These are phyloP conservation scores for Dastarcus helophoroides DNA, from an alignment of 2,888 invertebrate species.

Conservation along the genomic window DNA sequence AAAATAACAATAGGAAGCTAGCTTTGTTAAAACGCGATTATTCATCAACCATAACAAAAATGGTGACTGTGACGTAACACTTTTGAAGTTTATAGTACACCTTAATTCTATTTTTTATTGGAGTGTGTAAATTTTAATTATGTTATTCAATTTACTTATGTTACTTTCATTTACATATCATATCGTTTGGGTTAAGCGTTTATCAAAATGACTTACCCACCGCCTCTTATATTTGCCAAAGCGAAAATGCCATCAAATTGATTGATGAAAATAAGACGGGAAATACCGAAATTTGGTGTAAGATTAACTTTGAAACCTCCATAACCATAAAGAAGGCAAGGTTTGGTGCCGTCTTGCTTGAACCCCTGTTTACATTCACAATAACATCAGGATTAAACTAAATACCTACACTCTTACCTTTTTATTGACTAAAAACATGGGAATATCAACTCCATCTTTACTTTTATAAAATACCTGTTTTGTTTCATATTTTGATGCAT, in stretches of 20 bases:
- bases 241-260: slow-evolving; percentile 82
- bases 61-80: no score
- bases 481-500: slow-evolving; percentile 66
- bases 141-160: no score
- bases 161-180: no score
- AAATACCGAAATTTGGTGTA: slow-evolving; percentile 81
- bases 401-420: slow-evolving; percentile 42
- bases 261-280: slow-evolving; percentile 78
- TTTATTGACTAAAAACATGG: slow-evolving; percentile 87
- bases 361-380: slow-evolving; percentile 42
- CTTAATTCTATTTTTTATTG: no score
- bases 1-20: no score
- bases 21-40: no score
- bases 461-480: slow-evolving; percentile 86
- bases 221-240: slow-evolving; percentile 90
- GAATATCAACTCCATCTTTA: slow-evolving; percentile 87
- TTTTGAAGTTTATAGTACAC: no score
- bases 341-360: slow-evolving; percentile 55
- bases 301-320: slow-evolving; percentile 94
- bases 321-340: slow-evolving; percentile 90
- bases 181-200: no score
- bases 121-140: no score
- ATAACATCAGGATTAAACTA: not conserved
- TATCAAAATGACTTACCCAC: slow-evolving; percentile 56
- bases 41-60: no score